Evolutionary conservation across 2,797 vertebrate genomes (phyloP).

Genomic region (Garrulus glandarius): DNA sequence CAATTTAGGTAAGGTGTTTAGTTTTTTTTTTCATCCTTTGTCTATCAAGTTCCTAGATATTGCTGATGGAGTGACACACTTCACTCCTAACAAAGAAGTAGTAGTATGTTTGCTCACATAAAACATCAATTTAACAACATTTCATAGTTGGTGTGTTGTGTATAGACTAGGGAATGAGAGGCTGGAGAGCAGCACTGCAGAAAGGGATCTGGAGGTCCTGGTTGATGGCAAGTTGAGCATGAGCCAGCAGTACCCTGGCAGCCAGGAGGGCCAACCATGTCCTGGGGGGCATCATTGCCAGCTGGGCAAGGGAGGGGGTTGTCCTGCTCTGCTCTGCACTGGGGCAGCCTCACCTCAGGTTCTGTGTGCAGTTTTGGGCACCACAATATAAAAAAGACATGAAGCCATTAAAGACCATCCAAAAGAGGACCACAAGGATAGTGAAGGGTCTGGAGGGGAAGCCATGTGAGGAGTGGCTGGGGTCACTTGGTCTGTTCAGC

Average conservation of each 20-base stretch:
- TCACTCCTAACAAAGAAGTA: not conserved
- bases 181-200: not conserved
- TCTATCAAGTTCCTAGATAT: not conserved
- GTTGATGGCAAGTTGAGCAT: accelerated
- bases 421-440: not conserved
- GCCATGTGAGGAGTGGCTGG: not conserved
- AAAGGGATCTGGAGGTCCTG: not conserved
- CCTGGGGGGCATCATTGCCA: accelerated
- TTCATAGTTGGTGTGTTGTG: not conserved
- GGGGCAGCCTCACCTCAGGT: not conserved
- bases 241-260: not conserved
- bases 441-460: not conserved
- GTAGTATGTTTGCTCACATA: not conserved
- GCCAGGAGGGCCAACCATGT: not conserved
- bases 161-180: not conserved
- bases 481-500: not conserved
- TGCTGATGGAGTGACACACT: not conserved
- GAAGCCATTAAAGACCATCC: not conserved
- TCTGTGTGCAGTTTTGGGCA: accelerated
- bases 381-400: not conserved
- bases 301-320: not conserved
- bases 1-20: not conserved
- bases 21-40: not conserved
- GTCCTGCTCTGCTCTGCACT: not conserved
- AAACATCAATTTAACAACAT: not conserved